These are phyloP conservation scores for Helogale parvula DNA, from an alignment of 2,113 vertebrate genomes.

Conservation along the genomic window DNA sequence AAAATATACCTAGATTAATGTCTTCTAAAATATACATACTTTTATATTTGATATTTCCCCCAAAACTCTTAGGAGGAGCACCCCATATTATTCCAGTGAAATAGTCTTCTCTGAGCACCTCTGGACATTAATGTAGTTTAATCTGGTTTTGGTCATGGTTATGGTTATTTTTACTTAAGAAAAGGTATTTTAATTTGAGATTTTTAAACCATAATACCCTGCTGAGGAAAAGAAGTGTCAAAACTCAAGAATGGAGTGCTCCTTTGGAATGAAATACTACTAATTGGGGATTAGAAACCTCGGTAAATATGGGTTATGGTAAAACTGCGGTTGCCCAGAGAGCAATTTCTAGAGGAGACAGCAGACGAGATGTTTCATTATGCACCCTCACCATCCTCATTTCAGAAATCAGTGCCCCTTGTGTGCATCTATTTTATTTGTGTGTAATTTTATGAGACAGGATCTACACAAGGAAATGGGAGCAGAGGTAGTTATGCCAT, in stretches of 20 bases:
- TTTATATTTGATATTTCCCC: conserved; percentile 27
- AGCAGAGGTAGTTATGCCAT: not conserved
- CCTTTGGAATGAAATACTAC: conserved; percentile 28
- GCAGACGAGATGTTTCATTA: not conserved
- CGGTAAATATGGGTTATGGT: not conserved
- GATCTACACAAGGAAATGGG: not conserved
- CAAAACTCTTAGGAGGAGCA: not conserved
- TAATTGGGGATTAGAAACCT: not conserved
- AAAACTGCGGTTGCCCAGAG: conserved; percentile 13
- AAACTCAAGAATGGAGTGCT: not conserved
- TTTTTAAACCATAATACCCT: conserved; percentile 24
- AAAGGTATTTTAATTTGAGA: conserved; percentile 40
- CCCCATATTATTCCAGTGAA: not conserved
- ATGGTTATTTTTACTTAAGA: not conserved
- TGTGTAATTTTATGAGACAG: not conserved
- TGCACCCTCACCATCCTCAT: not conserved
- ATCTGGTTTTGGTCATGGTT: conserved; percentile 8
- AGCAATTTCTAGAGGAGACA: conserved; percentile 29
- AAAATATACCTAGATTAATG: conserved; percentile 54
- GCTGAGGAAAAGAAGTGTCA: not conserved
- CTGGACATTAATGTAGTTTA: not conserved
- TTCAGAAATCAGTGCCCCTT: not conserved
- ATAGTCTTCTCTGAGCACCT: conserved; percentile 32
- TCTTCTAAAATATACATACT: conserved; percentile 51
- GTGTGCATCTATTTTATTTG: not conserved